Evolutionary conservation across 2,888 invertebrate species (phyloP).

Genomic region (Lycaena phlaeas): DNA sequence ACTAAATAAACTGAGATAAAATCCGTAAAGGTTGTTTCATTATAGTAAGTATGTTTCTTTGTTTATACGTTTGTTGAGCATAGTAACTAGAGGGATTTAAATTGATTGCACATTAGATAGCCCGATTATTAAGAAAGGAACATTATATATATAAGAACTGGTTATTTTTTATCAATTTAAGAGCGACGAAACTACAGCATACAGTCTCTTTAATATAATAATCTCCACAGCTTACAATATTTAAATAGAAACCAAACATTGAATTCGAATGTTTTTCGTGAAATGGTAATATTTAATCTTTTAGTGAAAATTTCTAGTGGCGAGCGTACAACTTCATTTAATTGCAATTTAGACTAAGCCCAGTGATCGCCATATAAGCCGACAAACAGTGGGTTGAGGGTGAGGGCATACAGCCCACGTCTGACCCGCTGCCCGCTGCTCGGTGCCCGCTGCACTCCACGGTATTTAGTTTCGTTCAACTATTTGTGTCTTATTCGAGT

Average conservation of each 20-base stretch:
- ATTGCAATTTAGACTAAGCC: constrained; percentile 60
- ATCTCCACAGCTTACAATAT: not conserved
- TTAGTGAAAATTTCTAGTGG: constrained; percentile 13
- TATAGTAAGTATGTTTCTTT: too few species aligned
- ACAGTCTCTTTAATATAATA: too few species aligned
- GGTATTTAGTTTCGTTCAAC: constrained; percentile 36
- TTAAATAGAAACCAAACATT: not conserved
- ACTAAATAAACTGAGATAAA: too few species aligned
- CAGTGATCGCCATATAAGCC: constrained; percentile 50
- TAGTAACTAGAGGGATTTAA: too few species aligned
- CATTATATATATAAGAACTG: too few species aligned
- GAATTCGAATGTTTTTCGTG: not conserved
- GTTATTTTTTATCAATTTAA: too few species aligned
- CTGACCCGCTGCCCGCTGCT: too few species aligned
- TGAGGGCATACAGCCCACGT: constrained; percentile 33
- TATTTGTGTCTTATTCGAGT: constrained; percentile 26
- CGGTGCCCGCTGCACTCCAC: constrained; percentile 38
- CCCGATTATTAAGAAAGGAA: too few species aligned
- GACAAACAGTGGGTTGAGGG: constrained; percentile 40
- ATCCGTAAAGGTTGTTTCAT: too few species aligned
- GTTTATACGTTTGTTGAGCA: too few species aligned
- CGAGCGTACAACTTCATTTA: constrained; percentile 36
- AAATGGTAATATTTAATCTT: constrained; percentile 13
- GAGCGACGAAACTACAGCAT: too few species aligned
- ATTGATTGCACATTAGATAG: too few species aligned